phyloP scores from a whole-genome alignment of 2,888 invertebrate genomes.

The Melanotus villosus region DNA sequence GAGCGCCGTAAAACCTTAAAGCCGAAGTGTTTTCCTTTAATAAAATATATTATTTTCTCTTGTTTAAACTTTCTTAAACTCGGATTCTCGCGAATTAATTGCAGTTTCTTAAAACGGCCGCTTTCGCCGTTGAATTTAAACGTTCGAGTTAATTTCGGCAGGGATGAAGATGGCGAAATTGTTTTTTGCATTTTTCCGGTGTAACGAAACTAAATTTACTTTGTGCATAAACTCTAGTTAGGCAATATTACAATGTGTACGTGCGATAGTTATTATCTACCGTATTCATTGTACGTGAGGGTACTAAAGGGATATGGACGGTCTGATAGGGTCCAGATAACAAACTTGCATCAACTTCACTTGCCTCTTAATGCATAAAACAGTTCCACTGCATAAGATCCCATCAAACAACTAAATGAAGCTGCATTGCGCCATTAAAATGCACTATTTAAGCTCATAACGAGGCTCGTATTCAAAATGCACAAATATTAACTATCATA shows the following conservation, averaged over 20 bases:
- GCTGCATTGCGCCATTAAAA: too few relatives aligned
- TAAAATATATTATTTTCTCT: constrained; percentile 31
- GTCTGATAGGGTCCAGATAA: constrained; percentile 32
- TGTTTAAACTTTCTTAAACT: too few relatives aligned
- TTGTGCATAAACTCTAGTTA: constrained; percentile 30
- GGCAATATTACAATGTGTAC: constrained; percentile 34
- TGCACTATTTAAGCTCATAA: not conserved
- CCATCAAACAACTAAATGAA: constrained; percentile 9
- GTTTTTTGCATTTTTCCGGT: not conserved
- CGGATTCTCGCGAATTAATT: not conserved
- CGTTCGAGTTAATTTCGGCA: not conserved
- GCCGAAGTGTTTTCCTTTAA: constrained; percentile 34
- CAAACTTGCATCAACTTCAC: constrained; percentile 42
- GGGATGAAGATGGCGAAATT: not conserved
- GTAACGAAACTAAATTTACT: constrained; percentile 1
- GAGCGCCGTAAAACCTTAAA: constrained; percentile 30
- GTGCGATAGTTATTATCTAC: constrained; percentile 43
- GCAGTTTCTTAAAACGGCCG: too few relatives aligned
- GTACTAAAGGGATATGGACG: constrained; percentile 38
- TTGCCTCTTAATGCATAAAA: constrained; percentile 38
- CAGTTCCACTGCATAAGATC: constrained; percentile 25
- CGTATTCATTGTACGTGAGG: constrained; percentile 41
- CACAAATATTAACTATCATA: not conserved
- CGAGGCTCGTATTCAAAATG: not conserved
- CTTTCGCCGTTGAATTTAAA: constrained; percentile 3